Conservation (phyloP, 2,888 invertebrate species). For the Geotrupes spiniger region DNA sequence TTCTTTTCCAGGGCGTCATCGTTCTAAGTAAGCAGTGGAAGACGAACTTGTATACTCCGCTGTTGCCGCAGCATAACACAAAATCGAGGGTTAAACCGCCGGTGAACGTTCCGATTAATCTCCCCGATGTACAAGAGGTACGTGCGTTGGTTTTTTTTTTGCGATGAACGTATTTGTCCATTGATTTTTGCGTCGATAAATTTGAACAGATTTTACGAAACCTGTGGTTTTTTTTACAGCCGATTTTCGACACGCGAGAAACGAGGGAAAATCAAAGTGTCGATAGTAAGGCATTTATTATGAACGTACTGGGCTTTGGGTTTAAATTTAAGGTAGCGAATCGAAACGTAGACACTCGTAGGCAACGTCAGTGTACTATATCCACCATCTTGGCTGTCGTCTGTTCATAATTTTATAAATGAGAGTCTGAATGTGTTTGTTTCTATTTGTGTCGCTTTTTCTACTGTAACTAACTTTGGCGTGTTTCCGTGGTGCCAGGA, state of each 20-base stretch:
- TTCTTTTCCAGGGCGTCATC: constrained; percentile 75
- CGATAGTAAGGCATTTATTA: too few species aligned
- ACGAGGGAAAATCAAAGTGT: too few species aligned
- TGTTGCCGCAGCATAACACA: constrained; percentile 78
- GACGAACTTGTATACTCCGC: constrained; percentile 89
- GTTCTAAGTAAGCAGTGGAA: constrained; percentile 97
- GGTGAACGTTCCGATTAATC: constrained; percentile 84
- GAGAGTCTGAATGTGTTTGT: constrained; percentile 5
- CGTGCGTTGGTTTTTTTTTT: too few species aligned
- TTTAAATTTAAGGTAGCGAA: too few species aligned
- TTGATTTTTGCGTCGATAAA: too few species aligned
- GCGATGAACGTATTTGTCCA: too few species aligned
- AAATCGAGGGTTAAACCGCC: constrained; percentile 82
- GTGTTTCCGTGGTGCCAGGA: constrained; percentile 45
- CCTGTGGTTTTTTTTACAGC: too few species aligned
- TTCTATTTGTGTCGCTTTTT: constrained; percentile 14
- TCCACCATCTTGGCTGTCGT: background rate
- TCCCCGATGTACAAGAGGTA: constrained; percentile 81
- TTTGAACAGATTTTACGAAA: too few species aligned
- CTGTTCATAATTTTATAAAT: background rate
- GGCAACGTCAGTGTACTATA: background rate
- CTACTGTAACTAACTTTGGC: constrained; percentile 22
- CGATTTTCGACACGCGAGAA: too few species aligned
- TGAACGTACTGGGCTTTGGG: too few species aligned
- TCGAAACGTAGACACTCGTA: background rate